Percentiles rank a stretch among this genome's conserved stretches.
phyloP scores from a whole-genome alignment of 30 jellyfish, hydroid and myxozoan genomes.

The Mastigias papua region DNA sequence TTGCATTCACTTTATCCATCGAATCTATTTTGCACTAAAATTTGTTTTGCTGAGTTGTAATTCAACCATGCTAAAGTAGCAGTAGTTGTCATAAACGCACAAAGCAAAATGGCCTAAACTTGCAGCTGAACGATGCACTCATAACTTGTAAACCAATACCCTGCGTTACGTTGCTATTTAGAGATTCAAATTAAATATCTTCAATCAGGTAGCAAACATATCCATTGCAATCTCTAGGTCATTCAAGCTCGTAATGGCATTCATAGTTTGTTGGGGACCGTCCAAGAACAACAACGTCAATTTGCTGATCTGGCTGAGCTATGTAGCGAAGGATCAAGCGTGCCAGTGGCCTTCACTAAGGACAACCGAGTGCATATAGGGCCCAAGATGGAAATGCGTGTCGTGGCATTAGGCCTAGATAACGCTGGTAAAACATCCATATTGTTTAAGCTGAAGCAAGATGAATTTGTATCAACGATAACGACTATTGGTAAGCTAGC shows the following conservation, averaged over 20 bases:
- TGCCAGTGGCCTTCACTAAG: constrained; percentile 94
- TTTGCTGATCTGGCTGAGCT: constrained; percentile 91
- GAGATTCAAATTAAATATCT: no score
- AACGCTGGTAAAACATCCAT: constrained; percentile 98
- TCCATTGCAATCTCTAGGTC: constrained; percentile 55
- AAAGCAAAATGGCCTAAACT: no score
- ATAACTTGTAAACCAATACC: no score
- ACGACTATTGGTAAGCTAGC: constrained; percentile 88
- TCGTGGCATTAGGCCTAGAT: constrained; percentile 96
- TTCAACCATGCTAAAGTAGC: no score
- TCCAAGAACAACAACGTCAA: constrained; percentile 88
- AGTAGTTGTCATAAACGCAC: no score
- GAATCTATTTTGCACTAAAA: no score
- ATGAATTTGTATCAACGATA: constrained; percentile 93
- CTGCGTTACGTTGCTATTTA: no score
- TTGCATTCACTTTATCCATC: no score
- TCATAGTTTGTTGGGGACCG: constrained; percentile 88
- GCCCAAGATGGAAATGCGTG: constrained; percentile 98
- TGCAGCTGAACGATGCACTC: no score
- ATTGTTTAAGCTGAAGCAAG: constrained; percentile 87
- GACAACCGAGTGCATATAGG: constrained; percentile 99
- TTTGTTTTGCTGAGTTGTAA: no score
- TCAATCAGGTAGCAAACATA: neutral
- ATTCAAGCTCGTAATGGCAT: constrained; percentile 87
- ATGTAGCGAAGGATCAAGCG: constrained; percentile 87